Evolutionary conservation across 1,140 invertebrate species (phyloP).

Genomic region (Vanessa atalanta): DNA sequence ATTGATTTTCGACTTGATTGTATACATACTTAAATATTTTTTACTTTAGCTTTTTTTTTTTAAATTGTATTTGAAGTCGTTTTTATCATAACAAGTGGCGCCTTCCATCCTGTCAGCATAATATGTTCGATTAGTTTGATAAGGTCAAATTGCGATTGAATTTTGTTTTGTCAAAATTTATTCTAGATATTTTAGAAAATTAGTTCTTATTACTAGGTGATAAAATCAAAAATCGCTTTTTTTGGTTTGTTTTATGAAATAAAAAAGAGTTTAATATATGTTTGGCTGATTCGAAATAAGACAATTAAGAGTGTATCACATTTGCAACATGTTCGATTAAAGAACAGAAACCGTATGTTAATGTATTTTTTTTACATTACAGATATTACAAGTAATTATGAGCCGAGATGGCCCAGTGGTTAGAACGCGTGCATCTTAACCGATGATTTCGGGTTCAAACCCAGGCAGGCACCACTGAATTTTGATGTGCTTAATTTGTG

Average conservation of each 20-base stretch:
- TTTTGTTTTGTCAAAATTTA: neutral
- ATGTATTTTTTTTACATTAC: neutral
- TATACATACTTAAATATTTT: neutral
- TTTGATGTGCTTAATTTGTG: too few species aligned
- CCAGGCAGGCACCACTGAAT: too few species aligned
- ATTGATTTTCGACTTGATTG: neutral
- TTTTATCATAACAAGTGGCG: conserved; percentile 2
- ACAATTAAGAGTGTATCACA: neutral
- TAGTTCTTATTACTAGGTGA: neutral
- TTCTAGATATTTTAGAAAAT: neutral
- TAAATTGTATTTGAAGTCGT: neutral
- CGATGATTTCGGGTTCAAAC: too few species aligned
- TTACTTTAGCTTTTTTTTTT: neutral
- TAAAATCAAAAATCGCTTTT: neutral
- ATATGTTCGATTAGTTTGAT: conserved; percentile 42
- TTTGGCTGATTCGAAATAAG: neutral
- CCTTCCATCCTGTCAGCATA: conserved; percentile 21
- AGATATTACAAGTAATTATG: neutral
- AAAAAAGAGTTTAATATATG: neutral
- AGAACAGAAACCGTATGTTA: conserved; percentile 1
- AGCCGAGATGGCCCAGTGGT: too few species aligned
- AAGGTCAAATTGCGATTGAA: conserved; percentile 28
- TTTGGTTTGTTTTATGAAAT: neutral
- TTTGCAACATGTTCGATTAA: conserved; percentile 14
- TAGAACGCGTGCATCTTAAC: too few species aligned